These are phyloP conservation scores for Goniozus legneri DNA, from an alignment of 1,140 invertebrate species.

Conservation along the genomic window DNA sequence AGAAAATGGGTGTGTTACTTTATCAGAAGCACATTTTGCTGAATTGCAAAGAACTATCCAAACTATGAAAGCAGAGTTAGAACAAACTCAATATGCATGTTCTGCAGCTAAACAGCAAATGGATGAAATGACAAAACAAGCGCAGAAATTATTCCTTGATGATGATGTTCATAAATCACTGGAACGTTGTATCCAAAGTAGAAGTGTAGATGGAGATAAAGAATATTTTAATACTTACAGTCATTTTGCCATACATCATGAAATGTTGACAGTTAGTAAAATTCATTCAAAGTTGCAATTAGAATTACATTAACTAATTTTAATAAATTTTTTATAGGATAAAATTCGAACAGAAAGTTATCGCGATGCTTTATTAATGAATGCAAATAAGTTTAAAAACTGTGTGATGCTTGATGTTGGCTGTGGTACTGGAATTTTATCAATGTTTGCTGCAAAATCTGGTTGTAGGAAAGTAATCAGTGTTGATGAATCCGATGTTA, in stretches of 20 bases:
- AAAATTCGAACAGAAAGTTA: slow-evolving; percentile 90
- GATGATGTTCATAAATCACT: slow-evolving; percentile 52
- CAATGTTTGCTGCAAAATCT: slow-evolving; percentile 92
- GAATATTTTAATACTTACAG: slow-evolving; percentile 95
- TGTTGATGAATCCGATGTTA: slow-evolving; percentile 87
- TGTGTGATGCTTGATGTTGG: slow-evolving; percentile 94
- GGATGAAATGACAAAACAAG: slow-evolving; percentile 50
- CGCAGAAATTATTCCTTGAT: slow-evolving; percentile 46
- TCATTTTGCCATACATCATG: slow-evolving; percentile 97
- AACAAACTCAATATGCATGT: slow-evolving; percentile 42
- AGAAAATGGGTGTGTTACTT: slow-evolving; percentile 61
- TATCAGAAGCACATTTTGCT: slow-evolving; percentile 62
- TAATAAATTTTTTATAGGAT: slow-evolving; percentile 64
- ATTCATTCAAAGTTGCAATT: neutral
- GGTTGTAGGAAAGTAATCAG: slow-evolving; percentile 91
- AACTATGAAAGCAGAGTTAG: slow-evolving; percentile 43
- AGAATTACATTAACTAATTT: neutral
- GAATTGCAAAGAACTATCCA: slow-evolving; percentile 63
- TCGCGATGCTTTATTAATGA: slow-evolving; percentile 86
- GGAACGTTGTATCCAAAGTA: slow-evolving; percentile 45
- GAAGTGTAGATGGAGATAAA: slow-evolving; percentile 59
- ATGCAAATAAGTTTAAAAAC: slow-evolving; percentile 65
- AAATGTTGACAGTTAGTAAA: slow-evolving; percentile 75
- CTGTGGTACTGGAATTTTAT: slow-evolving; percentile 94
- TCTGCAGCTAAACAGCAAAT: slow-evolving; percentile 48